phyloP scores from a whole-genome alignment of 2,797 vertebrate genomes.

The Agapornis canus region DNA sequence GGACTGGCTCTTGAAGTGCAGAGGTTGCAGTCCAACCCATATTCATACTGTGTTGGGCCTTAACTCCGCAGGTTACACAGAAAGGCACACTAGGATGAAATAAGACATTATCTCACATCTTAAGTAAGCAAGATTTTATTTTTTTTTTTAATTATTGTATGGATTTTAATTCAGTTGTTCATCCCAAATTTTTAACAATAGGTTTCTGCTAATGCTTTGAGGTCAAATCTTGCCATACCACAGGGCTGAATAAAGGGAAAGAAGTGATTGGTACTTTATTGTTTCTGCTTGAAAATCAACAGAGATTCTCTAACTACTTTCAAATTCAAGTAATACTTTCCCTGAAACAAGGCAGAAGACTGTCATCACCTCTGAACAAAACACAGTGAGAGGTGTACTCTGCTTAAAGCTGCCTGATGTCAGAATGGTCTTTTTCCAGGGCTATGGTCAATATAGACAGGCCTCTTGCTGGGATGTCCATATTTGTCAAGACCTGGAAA shows the following conservation, averaged over 20 bases:
- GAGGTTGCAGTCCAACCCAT: not conserved
- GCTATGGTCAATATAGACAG: not conserved
- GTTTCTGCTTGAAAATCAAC: not conserved
- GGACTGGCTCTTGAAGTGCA: not conserved
- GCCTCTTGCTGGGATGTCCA: not conserved
- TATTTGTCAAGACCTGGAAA: not conserved
- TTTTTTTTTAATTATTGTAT: not conserved
- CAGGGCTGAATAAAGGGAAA: not conserved
- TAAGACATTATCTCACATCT: not conserved
- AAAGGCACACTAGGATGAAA: not conserved
- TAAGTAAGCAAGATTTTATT: not conserved
- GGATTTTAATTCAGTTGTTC: not conserved
- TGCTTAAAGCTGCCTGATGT: not conserved
- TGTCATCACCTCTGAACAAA: not conserved
- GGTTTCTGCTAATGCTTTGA: not conserved
- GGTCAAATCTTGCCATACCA: not conserved
- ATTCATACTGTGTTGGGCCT: not conserved
- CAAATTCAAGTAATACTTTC: not conserved
- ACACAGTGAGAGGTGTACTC: not conserved
- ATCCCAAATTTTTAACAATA: not conserved
- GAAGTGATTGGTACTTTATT: accelerated
- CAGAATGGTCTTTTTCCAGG: not conserved
- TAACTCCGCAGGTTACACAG: not conserved
- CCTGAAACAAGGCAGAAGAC: not conserved
- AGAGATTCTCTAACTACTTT: not conserved